A percentile compares a stretch with the other conserved stretches of the same genome.
These are phyloP conservation scores for Nerophis ophidion DNA, from an alignment of 2,113 vertebrate genomes.

Conservation along the genomic window DNA sequence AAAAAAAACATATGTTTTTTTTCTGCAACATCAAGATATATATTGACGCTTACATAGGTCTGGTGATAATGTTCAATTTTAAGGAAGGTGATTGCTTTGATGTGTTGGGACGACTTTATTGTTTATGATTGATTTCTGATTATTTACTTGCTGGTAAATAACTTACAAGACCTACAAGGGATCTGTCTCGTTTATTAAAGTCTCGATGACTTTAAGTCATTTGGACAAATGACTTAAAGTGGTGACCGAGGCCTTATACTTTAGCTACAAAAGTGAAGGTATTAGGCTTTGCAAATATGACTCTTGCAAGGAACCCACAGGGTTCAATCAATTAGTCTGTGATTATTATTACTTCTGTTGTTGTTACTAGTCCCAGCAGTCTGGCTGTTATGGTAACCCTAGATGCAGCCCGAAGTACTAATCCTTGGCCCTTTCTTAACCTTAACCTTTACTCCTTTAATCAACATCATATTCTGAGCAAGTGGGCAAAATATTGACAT, in stretches of 20 bases:
- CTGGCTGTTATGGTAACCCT: slow-evolving; percentile 75
- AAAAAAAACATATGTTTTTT: too few species aligned
- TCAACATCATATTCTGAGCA: slow-evolving; percentile 74
- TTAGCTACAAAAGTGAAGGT: slow-evolving; percentile 45
- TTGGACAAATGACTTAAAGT: slow-evolving; percentile 14
- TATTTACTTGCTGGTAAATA: too few species aligned
- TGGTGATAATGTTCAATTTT: too few species aligned
- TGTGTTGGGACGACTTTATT: too few species aligned
- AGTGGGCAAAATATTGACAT: slow-evolving; percentile 72
- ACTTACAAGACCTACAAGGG: too few species aligned
- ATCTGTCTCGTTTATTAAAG: not conserved
- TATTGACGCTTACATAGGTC: too few species aligned
- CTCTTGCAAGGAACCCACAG: slow-evolving; percentile 66
- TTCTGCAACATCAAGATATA: too few species aligned
- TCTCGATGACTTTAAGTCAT: not conserved
- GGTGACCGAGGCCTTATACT: slow-evolving; percentile 45
- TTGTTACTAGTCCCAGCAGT: slow-evolving; percentile 74
- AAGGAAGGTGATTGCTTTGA: too few species aligned
- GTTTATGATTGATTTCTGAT: too few species aligned
- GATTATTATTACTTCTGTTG: slow-evolving; percentile 79
- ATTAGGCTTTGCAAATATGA: slow-evolving; percentile 69
- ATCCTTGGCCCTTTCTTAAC: slow-evolving; percentile 73
- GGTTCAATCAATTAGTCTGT: slow-evolving; percentile 77
- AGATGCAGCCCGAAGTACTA: slow-evolving; percentile 63
- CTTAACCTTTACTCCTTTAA: slow-evolving; percentile 78